Evolutionary conservation across 2,888 invertebrate genomes (phyloP), one percentile per base, ranked within the genome.

Genomic region (Aproaerema taeniolella): DNA sequence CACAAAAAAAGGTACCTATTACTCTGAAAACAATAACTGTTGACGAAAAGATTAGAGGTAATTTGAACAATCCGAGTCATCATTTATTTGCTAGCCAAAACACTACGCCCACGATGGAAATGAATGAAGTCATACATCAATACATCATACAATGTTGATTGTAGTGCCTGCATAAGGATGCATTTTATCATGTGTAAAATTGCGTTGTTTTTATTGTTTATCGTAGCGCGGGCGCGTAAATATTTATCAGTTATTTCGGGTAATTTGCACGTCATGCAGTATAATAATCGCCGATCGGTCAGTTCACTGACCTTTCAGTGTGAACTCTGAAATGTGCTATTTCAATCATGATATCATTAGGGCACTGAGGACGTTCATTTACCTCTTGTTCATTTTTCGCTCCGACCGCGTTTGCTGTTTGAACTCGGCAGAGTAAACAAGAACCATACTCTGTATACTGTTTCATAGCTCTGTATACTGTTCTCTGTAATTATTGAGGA

Each of bases 231-330:
- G 45, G 38, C 44, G 56, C 52, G 50, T 43, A 67, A 75, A 75
- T 70, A 71, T 77, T 74, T 71, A 74, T 69, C 55, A 46, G 53
- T 64, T 64, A 64, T 70, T 67, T 70, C 58, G 65, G 62, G 60
- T 65, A 66, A 67, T 65, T 55, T 55, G 47, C 51, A 54, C 49
- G 51, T 53, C 53, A 53, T 47, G 46, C n/a, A n/a, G 45, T 52
- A 58, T 55, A 62, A 54, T 56, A 50, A 54, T 52, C 50, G 48
- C 26, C 53, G 28, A 30, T 61, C 58, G 47, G 55, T 52, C 43
- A 55, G 76, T 54, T 60, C 70, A 48, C 57, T 68, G 71, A 73
- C 66, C 78, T 59, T 50, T 44, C 37, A 42, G 50, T 39, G 36
- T 39, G 41, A 39, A 43, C 43, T 37, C 30, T 41, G 38, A 32